These are phyloP conservation scores for Xerus rutilus DNA, from an alignment of 2,797 vertebrate species.

Conservation along the genomic window DNA sequence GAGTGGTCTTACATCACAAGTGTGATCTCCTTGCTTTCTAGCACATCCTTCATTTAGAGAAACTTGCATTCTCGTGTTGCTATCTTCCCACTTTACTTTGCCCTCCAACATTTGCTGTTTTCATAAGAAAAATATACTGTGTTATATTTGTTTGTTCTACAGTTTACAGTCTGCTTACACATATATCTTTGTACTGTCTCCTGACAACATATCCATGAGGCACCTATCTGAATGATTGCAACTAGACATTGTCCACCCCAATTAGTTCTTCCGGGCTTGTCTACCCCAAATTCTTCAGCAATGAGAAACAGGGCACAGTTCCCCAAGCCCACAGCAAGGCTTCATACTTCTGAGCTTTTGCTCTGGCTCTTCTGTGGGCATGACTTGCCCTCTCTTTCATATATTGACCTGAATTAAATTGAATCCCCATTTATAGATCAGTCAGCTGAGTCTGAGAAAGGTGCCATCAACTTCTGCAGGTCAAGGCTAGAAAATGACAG, in stretches of 20 bases:
- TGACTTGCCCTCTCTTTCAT: neutral
- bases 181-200: neutral
- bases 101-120: neutral
- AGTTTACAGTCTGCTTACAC: neutral
- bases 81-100: neutral
- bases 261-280: neutral
- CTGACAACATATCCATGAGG: neutral
- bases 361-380: neutral
- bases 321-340: neutral
- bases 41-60: neutral
- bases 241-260: neutral
- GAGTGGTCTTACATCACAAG: neutral
- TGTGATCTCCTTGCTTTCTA: neutral
- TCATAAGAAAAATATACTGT: neutral
- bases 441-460: neutral
- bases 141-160: conserved; percentile 26
- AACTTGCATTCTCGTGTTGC: neutral
- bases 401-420: neutral
- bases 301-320: neutral
- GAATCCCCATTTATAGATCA: neutral
- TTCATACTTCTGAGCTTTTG: neutral
- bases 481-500: neutral
- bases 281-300: neutral
- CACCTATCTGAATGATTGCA: neutral
- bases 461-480: neutral